Evolutionary conservation across 1,140 invertebrate species (phyloP).

Genomic region (Papilio helenus): DNA sequence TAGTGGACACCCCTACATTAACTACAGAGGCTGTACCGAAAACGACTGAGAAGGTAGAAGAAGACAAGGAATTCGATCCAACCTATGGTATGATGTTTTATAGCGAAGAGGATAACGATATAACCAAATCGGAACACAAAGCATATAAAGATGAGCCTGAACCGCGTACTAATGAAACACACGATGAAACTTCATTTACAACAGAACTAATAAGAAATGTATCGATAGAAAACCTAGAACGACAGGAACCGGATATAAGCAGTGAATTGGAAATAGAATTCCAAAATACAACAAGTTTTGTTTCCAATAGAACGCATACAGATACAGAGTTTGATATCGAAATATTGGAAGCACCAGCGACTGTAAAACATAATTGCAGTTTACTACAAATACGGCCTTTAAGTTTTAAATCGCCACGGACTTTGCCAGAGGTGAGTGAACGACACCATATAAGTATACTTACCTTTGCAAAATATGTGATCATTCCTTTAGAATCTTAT

Average conservation of each 20-base stretch:
- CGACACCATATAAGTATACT: background rate
- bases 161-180: constrained; percentile 41
- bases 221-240: background rate
- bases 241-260: constrained; percentile 7
- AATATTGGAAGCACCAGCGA: constrained; percentile 37
- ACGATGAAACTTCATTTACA: constrained; percentile 5
- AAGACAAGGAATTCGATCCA: constrained; percentile 51
- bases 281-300: constrained; percentile 19
- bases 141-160: constrained; percentile 45
- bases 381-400: constrained; percentile 59
- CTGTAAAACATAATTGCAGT: constrained; percentile 53
- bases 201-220: constrained; percentile 15
- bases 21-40: constrained; percentile 9
- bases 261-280: constrained; percentile 11
- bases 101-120: constrained; percentile 51
- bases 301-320: background rate
- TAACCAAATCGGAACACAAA: constrained; percentile 44
- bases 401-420: constrained; percentile 64
- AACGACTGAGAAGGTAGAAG: constrained; percentile 39
- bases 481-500: background rate
- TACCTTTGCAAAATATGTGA: background rate
- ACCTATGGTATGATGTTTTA: constrained; percentile 61
- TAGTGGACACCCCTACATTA: constrained; percentile 9
- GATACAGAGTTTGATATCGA: constrained; percentile 24
- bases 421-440: constrained; percentile 64